Conservation (phyloP, 2,113 vertebrate genomes). For the Pithys albifrons region DNA sequence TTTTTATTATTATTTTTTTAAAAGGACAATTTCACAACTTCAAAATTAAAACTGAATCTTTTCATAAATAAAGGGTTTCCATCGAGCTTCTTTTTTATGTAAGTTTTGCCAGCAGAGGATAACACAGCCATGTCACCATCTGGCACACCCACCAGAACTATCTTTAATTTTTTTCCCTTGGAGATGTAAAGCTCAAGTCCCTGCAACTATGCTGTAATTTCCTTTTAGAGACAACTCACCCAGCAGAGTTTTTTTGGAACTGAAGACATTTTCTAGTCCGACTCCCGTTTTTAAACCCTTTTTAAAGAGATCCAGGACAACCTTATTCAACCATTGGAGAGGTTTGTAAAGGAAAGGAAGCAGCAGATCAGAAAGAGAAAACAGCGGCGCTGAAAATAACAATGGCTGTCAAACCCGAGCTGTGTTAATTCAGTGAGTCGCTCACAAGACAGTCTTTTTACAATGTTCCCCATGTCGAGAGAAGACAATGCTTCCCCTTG, state of each 20-base stretch:
- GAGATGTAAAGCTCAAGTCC: constrained; percentile 31
- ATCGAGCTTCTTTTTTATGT: neutral
- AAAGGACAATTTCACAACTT: neutral
- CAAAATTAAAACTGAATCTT: neutral
- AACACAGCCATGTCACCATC: constrained; percentile 24
- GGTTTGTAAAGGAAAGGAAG: neutral
- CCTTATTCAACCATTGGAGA: neutral
- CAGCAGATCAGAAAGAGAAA: neutral
- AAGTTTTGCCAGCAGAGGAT: constrained; percentile 33
- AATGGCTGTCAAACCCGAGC: neutral
- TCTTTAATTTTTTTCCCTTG: constrained; percentile 58
- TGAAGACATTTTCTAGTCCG: neutral
- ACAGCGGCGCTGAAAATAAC: neutral
- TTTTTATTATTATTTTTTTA: neutral
- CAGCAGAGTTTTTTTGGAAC: neutral
- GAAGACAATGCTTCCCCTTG: constrained; percentile 32
- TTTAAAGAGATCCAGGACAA: neutral
- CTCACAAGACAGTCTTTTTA: constrained; percentile 38
- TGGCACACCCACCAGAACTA: constrained; percentile 66
- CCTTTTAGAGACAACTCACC: neutral
- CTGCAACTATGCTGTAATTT: constrained; percentile 12
- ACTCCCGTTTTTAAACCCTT: neutral
- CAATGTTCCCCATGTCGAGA: neutral
- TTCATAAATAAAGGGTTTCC: neutral
- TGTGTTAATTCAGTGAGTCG: constrained; percentile 11